Evolutionary conservation across 2,113 vertebrate genomes (phyloP), one percentile per base, ranked within the genome.

Genomic region (Gallinago undulata): DNA sequence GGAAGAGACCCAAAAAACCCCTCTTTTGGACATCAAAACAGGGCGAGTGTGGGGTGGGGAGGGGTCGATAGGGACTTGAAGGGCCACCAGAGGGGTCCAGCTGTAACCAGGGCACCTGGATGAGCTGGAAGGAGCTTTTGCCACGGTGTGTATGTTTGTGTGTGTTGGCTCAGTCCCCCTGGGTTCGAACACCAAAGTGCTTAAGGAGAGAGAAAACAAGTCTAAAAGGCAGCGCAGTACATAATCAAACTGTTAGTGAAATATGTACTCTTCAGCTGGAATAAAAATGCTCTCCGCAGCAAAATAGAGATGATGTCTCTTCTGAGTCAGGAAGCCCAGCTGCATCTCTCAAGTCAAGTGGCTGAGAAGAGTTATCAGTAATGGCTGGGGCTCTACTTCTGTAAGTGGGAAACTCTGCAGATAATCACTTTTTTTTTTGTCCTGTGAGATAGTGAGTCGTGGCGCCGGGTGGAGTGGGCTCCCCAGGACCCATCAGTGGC

Each of bases 391-490:
- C 45, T 79, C 48, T 59, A 8, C 0, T 24, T 30, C 59, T 3
- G 4, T 25, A 14, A 30, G 22, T 1, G 10, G 48, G 37, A 10
- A 79, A 45, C 27, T 31, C 1, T 50, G 75, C 51, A 74, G 60
- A 22, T 35, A 14, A 30, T 55, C 8, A 0, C 2, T 2, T 33
- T 57, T 37, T 37, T 37, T 43, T 68, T n/a, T 6, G 47, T 22
- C 18, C 0, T 1, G 1, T 1, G 2, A 9, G 3, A 18, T 0
- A 8, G 16, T n/a, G 22, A 47, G 30, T 1, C 3, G 43, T 1
- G 17, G 13, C 2, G 1, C 47, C 37, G 75, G 64, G 47, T 5
- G 2, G 24, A 73, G 41, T 13, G 59, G 9, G 35, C 10, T 75
- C 22, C 30, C 30, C 0, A 0, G 73, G 77, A 9, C 9, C 24